Percentiles rank a stretch among this genome's conserved stretches.
phyloP scores from a whole-genome alignment of 2,113 vertebrate species.

The Gobiocypris rarus region DNA sequence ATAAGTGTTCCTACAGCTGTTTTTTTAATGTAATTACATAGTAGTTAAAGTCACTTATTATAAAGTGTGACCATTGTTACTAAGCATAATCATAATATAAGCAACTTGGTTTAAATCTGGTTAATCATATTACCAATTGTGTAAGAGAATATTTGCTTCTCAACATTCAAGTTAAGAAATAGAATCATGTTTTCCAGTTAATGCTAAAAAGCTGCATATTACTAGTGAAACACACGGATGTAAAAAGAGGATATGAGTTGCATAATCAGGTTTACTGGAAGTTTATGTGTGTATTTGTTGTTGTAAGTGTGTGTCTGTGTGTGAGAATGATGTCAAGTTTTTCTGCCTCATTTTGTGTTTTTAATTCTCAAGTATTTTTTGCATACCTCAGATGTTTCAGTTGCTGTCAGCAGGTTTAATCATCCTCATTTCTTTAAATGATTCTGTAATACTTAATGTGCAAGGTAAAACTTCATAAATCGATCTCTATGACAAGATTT shows the following conservation, averaged over 20 bases:
- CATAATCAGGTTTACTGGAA: slow-evolving; percentile 41
- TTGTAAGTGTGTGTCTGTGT: neutral
- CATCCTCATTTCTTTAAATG: neutral
- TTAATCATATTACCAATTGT: neutral
- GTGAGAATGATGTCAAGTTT: neutral
- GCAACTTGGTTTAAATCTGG: neutral
- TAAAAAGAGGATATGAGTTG: slow-evolving; percentile 40
- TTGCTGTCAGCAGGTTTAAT: neutral
- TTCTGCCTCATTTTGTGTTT: neutral
- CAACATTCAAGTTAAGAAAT: slow-evolving; percentile 22
- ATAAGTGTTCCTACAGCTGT: too few species aligned
- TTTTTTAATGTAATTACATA: too few species aligned
- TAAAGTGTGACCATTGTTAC: too few species aligned
- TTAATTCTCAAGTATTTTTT: neutral
- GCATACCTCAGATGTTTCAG: neutral
- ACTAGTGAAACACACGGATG: slow-evolving; percentile 14
- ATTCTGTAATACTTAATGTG: neutral
- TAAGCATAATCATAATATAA: neutral
- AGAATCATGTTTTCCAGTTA: slow-evolving; percentile 8
- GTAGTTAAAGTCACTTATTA: too few species aligned
- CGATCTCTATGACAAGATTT: neutral
- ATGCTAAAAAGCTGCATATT: neutral
- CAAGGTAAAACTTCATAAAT: neutral
- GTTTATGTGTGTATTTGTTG: slow-evolving; percentile 17
- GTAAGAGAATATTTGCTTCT: neutral